These are phyloP conservation scores for Oostethus manadensis DNA, from an alignment of 2,113 vertebrate species.

Conservation along the genomic window DNA sequence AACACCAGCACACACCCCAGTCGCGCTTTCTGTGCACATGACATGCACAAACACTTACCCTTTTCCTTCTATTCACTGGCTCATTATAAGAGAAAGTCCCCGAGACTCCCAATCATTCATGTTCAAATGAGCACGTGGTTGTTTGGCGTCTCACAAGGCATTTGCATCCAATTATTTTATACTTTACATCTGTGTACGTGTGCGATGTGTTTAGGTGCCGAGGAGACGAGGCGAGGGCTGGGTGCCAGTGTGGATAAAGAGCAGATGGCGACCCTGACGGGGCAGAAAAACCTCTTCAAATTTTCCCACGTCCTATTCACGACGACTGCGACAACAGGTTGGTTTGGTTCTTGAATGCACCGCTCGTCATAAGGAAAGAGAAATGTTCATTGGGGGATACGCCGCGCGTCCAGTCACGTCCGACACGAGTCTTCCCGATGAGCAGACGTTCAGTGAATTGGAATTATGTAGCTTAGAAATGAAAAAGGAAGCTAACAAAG, in stretches of 20 bases:
- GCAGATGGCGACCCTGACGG: constrained; percentile 64
- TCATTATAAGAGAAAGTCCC: constrained; percentile 13
- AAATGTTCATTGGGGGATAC: constrained; percentile 10
- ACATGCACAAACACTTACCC: constrained; percentile 44
- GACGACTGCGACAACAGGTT: constrained; percentile 34
- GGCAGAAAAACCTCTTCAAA: constrained; percentile 46
- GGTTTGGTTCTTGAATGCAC: constrained; percentile 51
- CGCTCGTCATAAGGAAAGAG: constrained; percentile 28
- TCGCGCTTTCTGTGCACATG: background rate
- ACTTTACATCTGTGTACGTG: constrained; percentile 26
- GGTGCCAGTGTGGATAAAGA: constrained; percentile 63
- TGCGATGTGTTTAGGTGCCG: constrained; percentile 41
- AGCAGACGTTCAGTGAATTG: background rate
- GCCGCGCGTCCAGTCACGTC: background rate
- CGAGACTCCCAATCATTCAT: constrained; percentile 4
- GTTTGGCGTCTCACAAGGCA: background rate
- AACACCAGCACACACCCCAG: background rate
- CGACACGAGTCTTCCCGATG: background rate
- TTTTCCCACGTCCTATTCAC: constrained; percentile 55
- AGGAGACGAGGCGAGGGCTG: constrained; percentile 42
- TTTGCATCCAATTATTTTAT: background rate
- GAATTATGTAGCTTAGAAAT: background rate
- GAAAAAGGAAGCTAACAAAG: too few relatives aligned
- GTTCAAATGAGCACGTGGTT: constrained; percentile 11
- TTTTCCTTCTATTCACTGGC: constrained; percentile 30